Evolutionary conservation across 1,140 invertebrate genomes (phyloP).

Genomic region (Diploscapter pachys): DNA sequence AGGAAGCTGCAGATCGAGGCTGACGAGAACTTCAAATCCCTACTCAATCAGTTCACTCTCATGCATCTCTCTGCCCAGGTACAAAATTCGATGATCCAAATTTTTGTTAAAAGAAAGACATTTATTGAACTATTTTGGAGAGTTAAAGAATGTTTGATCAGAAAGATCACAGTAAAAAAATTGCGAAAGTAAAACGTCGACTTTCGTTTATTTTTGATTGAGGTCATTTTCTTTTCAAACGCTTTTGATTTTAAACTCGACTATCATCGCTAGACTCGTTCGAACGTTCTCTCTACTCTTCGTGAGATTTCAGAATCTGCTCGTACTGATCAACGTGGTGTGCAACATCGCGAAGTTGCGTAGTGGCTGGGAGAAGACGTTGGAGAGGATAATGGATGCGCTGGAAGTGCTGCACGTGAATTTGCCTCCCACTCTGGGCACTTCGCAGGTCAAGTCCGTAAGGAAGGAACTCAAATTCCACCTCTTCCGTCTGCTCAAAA

Average conservation of each 20-base stretch:
- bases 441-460: constrained; percentile 75
- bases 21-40: constrained; percentile 61
- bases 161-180: not conserved
- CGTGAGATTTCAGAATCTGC: constrained; percentile 71
- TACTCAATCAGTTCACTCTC: constrained; percentile 41
- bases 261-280: too few species aligned
- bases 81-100: not conserved
- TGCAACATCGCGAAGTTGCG: constrained; percentile 88
- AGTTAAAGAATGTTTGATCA: not conserved
- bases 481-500: constrained; percentile 78
- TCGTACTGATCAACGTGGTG: constrained; percentile 70
- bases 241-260: too few species aligned
- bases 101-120: not conserved
- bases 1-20: constrained; percentile 90
- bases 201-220: too few species aligned
- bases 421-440: constrained; percentile 87
- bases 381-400: constrained; percentile 61
- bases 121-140: not conserved
- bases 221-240: too few species aligned
- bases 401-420: constrained; percentile 69
- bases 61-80: constrained; percentile 38
- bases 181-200: too few species aligned
- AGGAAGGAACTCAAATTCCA: constrained; percentile 88
- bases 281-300: too few species aligned
- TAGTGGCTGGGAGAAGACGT: constrained; percentile 79